A percentile compares a stretch with the other conserved stretches of the same genome.
Conservation (phyloP, 2,888 invertebrate genomes). For the Apodemia hepburni region DNA sequence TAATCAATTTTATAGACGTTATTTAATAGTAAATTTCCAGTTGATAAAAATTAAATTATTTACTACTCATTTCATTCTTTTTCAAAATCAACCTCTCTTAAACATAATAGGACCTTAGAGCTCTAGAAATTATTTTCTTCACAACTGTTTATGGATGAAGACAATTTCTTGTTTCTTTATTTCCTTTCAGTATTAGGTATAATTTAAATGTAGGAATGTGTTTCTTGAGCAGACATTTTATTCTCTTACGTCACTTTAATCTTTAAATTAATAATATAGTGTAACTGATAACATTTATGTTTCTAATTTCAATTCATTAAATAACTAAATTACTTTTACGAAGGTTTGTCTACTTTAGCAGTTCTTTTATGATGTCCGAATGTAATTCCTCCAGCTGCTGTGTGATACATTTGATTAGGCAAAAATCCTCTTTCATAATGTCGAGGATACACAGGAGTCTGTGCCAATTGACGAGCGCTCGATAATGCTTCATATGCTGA, state of each 20-base stretch:
- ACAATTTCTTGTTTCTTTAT: too few species aligned
- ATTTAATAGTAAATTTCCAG: too few species aligned
- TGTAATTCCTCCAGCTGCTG: constrained; percentile 62
- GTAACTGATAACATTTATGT: too few species aligned
- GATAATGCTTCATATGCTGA: constrained; percentile 65
- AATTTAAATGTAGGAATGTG: too few species aligned
- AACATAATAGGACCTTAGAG: too few species aligned
- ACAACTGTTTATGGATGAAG: too few species aligned
- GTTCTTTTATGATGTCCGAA: constrained; percentile 68
- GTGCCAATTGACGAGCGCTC: constrained; percentile 48
- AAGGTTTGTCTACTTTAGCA: constrained; percentile 44
- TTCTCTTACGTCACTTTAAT: background rate
- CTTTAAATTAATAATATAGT: background rate
- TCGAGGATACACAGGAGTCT: constrained; percentile 42
- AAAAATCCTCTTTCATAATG: constrained; percentile 68
- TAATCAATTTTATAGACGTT: too few species aligned
- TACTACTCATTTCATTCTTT: too few species aligned
- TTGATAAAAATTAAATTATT: too few species aligned
- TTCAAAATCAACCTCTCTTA: too few species aligned
- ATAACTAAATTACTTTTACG: constrained; percentile 36
- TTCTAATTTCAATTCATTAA: background rate
- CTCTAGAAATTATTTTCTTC: too few species aligned
- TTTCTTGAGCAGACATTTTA: background rate
- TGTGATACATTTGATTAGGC: constrained; percentile 74
- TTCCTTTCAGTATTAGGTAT: too few species aligned